Conservation (phyloP, 1,140 invertebrate genomes). For the Branchinecta lynchi region DNA sequence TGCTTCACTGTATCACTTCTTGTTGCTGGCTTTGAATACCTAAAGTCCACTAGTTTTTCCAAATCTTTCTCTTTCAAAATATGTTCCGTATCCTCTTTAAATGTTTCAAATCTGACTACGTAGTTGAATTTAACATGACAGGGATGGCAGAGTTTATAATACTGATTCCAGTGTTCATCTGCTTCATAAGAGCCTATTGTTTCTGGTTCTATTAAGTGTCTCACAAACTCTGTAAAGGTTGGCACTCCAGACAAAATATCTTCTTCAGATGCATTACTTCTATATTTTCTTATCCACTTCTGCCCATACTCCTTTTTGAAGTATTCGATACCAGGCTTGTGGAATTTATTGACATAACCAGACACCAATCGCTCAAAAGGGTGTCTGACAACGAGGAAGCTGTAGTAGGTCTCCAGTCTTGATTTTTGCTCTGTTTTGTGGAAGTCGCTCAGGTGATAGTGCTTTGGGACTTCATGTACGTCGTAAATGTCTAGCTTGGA, state of each 20-base stretch:
- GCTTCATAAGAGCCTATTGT: neutral
- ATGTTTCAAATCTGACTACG: neutral
- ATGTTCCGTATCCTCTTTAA: neutral
- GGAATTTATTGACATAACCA: neutral
- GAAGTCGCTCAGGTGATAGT: neutral
- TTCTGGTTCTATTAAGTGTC: neutral
- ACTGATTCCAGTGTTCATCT: neutral
- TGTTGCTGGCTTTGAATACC: neutral
- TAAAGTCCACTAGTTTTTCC: neutral
- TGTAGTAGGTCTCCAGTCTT: neutral
- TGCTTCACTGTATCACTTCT: neutral
- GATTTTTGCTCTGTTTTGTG: neutral
- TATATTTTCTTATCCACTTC: neutral
- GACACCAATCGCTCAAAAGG: neutral
- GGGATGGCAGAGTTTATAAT: neutral
- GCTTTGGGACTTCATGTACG: neutral
- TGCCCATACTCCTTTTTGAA: neutral
- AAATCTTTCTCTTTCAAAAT: neutral
- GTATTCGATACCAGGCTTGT: neutral
- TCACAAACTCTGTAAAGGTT: neutral
- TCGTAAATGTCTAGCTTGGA: neutral
- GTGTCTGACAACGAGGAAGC: neutral
- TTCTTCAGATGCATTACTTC: neutral
- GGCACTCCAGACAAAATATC: neutral
- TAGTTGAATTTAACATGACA: neutral